Base-by-base conservation (phyloP, 2,888 invertebrate genomes). In the Melitaea athalia region DNA sequence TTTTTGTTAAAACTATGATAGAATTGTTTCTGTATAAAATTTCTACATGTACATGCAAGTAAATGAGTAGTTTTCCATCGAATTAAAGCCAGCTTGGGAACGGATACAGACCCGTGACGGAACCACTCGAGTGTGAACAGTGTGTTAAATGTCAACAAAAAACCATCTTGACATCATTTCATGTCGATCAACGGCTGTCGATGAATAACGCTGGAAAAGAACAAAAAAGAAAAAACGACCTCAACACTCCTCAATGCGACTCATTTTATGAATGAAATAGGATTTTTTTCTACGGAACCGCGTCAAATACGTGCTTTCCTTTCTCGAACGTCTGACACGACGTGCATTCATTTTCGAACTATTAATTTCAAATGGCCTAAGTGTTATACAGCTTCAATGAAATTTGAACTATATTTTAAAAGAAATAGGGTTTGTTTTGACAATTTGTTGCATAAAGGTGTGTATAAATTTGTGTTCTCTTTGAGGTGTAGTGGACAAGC, bases 211-310 rank as follows among this genome's bases (percentile, higher is more conserved):
- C 75, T 77, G 69, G 75, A 77, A 73, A 74, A 78, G 79, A 68
- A 73, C 76, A 85, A 86, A 88, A 86, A 84, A n/a, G n/a, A n/a
- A 77, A 88, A 86, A 84, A 77, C 71, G 71, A 38, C 63, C 73
- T 73, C 77, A 74, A 74, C 77, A 78, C 70, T 81, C 79, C 86
- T 91, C 85, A 91, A 91, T 91, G 89, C 89, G 81, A 91, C 88
- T 91, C 89, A 86, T 90, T 92, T 92, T 91, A 92, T 92, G 92
- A 92, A 92, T 92, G 92, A 91, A 92, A 92, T 91, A 91, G 89
- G 85, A 83, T 88, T 91, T 91, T 87, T 90, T 83, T 77, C 76
- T 78, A 80, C 80, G 79, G 85, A 82, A 88, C 90, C 89, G 89
- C 86, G 89, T 83, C 90, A 84, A 89, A 91, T 92, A 92, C 92